Evolutionary conservation across 2,888 invertebrate species (phyloP).

Genomic region (Lydus trimaculatus): DNA sequence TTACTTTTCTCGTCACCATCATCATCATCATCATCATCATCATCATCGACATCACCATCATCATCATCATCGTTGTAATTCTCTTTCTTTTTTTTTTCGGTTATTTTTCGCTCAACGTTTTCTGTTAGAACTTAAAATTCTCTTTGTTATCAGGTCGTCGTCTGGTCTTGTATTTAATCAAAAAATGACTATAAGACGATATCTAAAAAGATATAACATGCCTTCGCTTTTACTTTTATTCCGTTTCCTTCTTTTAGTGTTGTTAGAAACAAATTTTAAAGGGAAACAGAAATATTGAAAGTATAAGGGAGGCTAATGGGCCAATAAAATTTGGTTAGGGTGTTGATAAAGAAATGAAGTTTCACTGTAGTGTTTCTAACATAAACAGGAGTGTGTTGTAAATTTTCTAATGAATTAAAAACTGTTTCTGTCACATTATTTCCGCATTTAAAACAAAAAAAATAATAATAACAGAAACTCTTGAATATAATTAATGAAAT

Average conservation of each 20-base stretch:
- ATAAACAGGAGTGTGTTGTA: background rate
- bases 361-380: background rate
- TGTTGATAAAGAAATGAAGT: background rate
- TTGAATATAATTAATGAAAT: background rate
- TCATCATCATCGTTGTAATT: background rate
- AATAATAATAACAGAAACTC: background rate
- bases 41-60: background rate
- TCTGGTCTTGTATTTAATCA: conserved; percentile 35
- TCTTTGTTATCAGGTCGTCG: conserved; percentile 35
- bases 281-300: conserved; percentile 11
- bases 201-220: conserved; percentile 29
- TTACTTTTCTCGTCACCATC: background rate
- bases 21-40: background rate
- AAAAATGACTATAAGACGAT: conserved; percentile 35
- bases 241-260: background rate
- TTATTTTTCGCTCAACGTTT: conserved; percentile 16
- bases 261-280: background rate
- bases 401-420: background rate
- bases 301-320: conserved; percentile 16
- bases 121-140: conserved; percentile 29
- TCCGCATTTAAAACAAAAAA: background rate
- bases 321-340: conserved; percentile 20
- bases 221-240: conserved; percentile 2
- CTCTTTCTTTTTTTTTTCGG: background rate
- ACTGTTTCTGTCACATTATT: background rate